Base-by-base conservation (phyloP, 2,888 invertebrate genomes). In the Ophion ventricosus region DNA sequence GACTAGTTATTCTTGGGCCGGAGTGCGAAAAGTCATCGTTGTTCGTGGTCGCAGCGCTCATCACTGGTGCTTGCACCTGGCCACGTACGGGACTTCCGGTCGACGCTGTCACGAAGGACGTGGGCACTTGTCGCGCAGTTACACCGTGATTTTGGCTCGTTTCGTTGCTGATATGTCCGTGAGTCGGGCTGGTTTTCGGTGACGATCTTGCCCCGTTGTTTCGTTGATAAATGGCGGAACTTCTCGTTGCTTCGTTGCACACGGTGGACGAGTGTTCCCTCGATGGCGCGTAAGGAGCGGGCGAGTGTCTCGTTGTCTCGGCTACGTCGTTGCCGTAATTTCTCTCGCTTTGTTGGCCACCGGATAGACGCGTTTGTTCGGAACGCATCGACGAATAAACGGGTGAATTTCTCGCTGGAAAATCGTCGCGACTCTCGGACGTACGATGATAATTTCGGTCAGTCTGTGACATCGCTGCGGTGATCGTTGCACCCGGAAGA, bases 131-230 rank as follows among this genome's bases (percentile, higher is more conserved):
- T 85, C 89, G 87, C 4, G 90, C 87, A 7, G 90, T 87, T 76
- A 88, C 88, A 8, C 87, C 83, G 5, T 85, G 74, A 61, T 87
- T 90, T 73, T 89, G 88, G 20, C 86, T 76, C 29, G 85, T 83
- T 20, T 90, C 91, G 5, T 86, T 82, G n/a, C 84, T 66, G n/a
- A 86, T 67, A 20, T 87, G 87, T 72, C 82, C 82, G 26, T 90
- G 90, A 1, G 90, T 90, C 67, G 90, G 90, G 89, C 93, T 91
- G 83, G 93, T 92, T 80, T 95, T 93, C 91, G 94, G 87, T 94
- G 93, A 73, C 94, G 94, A 87, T 93, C 94, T 91, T 92, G 93
- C 90, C 91, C 95, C 93, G 43, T 94, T 94, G 43, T 94, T 94
- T 11, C 94, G 93, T 54, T 93, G 92, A 82, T 92, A 85, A 73